Evolutionary conservation across 2,113 vertebrate genomes (phyloP), one percentile per base, ranked within the genome.

Genomic region (Theristicus caerulescens): DNA sequence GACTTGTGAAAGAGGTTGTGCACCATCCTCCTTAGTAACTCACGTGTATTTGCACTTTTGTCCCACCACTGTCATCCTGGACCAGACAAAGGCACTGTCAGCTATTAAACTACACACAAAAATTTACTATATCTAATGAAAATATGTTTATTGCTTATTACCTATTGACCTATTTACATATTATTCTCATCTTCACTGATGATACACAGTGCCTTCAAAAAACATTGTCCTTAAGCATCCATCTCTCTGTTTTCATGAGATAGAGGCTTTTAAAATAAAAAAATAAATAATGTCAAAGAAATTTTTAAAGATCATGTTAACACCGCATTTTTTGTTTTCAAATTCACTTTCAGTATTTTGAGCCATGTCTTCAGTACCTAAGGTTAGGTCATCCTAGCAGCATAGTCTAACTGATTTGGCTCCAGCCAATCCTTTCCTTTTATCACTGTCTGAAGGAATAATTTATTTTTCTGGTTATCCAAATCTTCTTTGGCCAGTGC

Each of bases 381-480:
- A 86, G 47, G 18, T 59, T 81, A 90, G 71, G 36, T 90, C 47
- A 36, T 58, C n/a, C 57, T 90, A 67, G 44, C 67, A 92, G 44
- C 46, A 36, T 19, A 74, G 82, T 72, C 88, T 38, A 69, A 57
- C 67, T 88, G 36, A 85, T 88, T 92, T 88, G 78, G 20, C 70
- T 91, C 31, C 66, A 87, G 64, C 42, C 71, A 86, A 83, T 96
- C 64, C 59, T 93, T 92, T 84, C 49, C 36, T 84, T 95, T 67
- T 94, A 79, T 90, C 65, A 81, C 12, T 88, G 44, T 94, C 78
- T 81, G 25, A 94, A 95, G 61, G 80, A 96, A 38, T 86, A 94
- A 92, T 96, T 96, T 92, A 74, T 97, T 96, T 96, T 95, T 95
- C 76, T 96, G 73, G 72, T 96, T 93, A 91, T 94, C 65, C 80